Conservation (phyloP, 2,113 vertebrate genomes). For the Misgurnus mizolepis region DNA sequence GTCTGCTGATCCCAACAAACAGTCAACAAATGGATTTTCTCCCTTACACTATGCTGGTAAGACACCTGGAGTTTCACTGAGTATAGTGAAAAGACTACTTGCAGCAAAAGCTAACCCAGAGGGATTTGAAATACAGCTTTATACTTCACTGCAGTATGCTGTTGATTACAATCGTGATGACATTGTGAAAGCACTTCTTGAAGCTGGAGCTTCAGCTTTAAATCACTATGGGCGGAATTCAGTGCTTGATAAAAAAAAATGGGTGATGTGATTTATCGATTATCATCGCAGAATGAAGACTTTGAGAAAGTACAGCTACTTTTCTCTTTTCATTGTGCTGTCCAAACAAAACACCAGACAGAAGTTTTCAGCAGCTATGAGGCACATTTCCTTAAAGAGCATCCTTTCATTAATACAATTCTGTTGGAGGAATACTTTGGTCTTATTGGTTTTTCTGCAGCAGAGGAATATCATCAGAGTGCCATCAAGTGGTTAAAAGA, state of each 20-base stretch:
- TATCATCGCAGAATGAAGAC: constrained; percentile 1
- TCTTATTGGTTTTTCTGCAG: accelerated
- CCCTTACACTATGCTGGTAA: constrained; percentile 58
- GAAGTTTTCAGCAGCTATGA: not conserved
- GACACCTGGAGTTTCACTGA: not conserved
- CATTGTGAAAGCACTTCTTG: constrained; percentile 23
- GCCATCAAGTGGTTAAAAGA: constrained; percentile 60
- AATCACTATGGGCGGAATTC: accelerated
- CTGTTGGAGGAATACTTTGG: constrained; percentile 53
- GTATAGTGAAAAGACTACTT: constrained; percentile 53
- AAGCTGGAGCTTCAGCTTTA: constrained; percentile 6
- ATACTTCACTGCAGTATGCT: constrained; percentile 54
- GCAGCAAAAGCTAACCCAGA: constrained; percentile 52
- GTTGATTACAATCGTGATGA: constrained; percentile 45
- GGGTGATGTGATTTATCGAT: constrained; percentile 3
- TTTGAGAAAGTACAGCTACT: not conserved
- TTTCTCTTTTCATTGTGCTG: not conserved
- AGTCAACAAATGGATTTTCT: accelerated
- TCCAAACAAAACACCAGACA: accelerated
- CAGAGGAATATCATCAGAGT: constrained; percentile 39
- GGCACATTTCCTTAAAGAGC: constrained; percentile 51
- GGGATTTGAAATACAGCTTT: accelerated
- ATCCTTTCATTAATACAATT: constrained; percentile 35
- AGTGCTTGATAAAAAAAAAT: constrained; percentile 44
- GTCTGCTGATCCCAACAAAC: constrained; percentile 18